Evolutionary conservation across 2,888 invertebrate species (phyloP), one percentile per base, ranked within the genome.

Genomic region (Hylaea fasciaria): DNA sequence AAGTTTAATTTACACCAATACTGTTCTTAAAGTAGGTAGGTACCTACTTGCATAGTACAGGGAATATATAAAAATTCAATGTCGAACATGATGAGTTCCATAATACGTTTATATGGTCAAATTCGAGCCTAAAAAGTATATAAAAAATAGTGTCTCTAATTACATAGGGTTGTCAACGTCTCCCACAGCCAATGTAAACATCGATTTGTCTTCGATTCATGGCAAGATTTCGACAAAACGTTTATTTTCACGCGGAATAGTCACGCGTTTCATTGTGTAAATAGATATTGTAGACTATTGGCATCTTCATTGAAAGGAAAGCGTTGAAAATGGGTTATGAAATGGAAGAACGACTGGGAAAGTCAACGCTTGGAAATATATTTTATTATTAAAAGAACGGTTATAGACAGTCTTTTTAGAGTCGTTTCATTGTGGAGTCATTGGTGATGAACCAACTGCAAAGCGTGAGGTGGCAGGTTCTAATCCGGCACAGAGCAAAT

Each of bases 251-350:
- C 43, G 22, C 47, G 16, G 47, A 16, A n/a, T n/a, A 62, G 77
- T 83, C 82, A 82, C 83, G 85, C 81, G 63, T 72, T 75, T 81
- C 72, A 78, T 83, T 85, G 76, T 80, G 68, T 77, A 81, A 86
- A 87, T 77, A 81, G 86, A 87, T 81, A 78, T 77, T 81, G 78
- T 77, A 70, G 66, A 71, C 61, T 72, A 74, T 78, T 74, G 22
- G 22, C 5, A 22, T 22, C 22, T 22, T 22, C 22, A 22, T 22
- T 22, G 71, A 76, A 74, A 81, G 32, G 89, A 89, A 89, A 89
- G 89, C 87, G 89, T 82, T 73, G 53, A 73, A 76, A 88, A 89
- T 89, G 78, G 81, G 72, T 78, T 80, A 78, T 78, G 72, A 81
- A 84, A 84, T 81, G 83, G 81, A 87, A 84, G 83, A 84, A 74